Percentiles rank a stretch among this genome's conserved stretches.
Conservation (phyloP, 2,113 vertebrate genomes). For the Gambusia holbrooki region DNA sequence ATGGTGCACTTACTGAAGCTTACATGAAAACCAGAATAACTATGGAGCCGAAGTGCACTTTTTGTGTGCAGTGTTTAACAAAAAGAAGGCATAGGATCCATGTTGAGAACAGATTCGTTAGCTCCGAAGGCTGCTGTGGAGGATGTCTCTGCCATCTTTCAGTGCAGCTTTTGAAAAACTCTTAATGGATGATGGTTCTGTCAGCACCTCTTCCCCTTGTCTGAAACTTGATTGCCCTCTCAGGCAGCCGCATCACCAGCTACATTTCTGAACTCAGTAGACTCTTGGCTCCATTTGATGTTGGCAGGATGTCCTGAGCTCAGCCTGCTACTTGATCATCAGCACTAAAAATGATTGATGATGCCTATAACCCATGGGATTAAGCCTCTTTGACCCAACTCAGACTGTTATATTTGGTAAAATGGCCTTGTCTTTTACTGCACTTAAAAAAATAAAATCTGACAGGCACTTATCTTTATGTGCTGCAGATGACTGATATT, state of each 20-base stretch:
- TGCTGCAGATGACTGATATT: constrained; percentile 17
- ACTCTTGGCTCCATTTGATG: constrained; percentile 2
- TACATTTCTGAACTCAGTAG: constrained; percentile 11
- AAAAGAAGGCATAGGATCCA: constrained; percentile 16
- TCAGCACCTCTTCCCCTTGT: background rate
- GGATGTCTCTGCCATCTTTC: background rate
- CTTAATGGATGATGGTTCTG: constrained; percentile 11
- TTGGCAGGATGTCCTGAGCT: constrained; percentile 17
- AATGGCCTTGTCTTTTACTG: constrained; percentile 5
- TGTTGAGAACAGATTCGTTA: constrained; percentile 27
- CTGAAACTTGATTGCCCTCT: constrained; percentile 13
- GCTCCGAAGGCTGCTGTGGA: constrained; percentile 12
- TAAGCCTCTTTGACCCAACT: constrained; percentile 17
- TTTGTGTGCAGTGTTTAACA: constrained; percentile 6
- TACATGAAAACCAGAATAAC: constrained; percentile 41
- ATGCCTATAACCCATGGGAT: constrained; percentile 9
- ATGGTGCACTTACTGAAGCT: constrained; percentile 30
- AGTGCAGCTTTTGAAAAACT: constrained; percentile 25
- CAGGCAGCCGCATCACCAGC: background rate
- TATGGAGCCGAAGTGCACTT: constrained; percentile 24
- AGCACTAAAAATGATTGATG: constrained; percentile 39
- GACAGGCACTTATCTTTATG: constrained; percentile 21
- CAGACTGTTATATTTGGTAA: constrained; percentile 21
- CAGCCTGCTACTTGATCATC: constrained; percentile 26
- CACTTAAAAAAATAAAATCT: constrained; percentile 13